phyloP scores from a whole-genome alignment of 2,113 vertebrate genomes.

The Cavia porcellus region DNA sequence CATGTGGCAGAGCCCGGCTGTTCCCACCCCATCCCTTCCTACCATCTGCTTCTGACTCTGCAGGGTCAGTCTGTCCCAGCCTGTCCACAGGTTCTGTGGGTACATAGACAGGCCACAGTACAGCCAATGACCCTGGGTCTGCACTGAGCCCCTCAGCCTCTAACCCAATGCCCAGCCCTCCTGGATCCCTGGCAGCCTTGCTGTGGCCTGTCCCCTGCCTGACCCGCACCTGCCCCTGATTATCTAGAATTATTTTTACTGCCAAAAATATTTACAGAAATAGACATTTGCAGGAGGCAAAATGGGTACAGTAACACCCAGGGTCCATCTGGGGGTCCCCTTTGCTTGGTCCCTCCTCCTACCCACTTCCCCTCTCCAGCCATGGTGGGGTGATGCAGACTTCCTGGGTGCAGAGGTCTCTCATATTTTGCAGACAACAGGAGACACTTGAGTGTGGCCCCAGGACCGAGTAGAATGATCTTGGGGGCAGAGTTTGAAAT shows the following conservation, averaged over 20 bases:
- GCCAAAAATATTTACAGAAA: not conserved
- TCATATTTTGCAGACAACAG: not conserved
- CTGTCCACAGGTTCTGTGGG: too few species aligned
- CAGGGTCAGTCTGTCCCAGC: not conserved
- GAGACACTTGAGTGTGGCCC: too few species aligned
- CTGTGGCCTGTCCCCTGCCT: too few species aligned
- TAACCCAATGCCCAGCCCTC: not conserved
- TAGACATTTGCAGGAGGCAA: not conserved
- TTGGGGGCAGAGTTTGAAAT: not conserved
- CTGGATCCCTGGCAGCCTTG: not conserved
- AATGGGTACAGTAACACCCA: not conserved
- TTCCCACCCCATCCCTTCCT: not conserved
- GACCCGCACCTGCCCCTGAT: not conserved
- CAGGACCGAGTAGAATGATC: not conserved
- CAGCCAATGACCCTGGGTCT: not conserved
- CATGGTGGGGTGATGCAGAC: not conserved
- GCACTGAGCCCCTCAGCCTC: not conserved
- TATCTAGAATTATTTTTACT: not conserved
- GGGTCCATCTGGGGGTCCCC: fast-evolving
- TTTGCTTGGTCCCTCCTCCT: too few species aligned
- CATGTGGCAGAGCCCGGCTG: not conserved
- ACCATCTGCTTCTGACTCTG: fast-evolving
- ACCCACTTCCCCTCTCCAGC: not conserved
- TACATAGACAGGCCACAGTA: not conserved
- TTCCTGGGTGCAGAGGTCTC: fast-evolving